phyloP scores from a whole-genome alignment of 2,888 invertebrate species.

The Dyspetes luteomarginatus region DNA sequence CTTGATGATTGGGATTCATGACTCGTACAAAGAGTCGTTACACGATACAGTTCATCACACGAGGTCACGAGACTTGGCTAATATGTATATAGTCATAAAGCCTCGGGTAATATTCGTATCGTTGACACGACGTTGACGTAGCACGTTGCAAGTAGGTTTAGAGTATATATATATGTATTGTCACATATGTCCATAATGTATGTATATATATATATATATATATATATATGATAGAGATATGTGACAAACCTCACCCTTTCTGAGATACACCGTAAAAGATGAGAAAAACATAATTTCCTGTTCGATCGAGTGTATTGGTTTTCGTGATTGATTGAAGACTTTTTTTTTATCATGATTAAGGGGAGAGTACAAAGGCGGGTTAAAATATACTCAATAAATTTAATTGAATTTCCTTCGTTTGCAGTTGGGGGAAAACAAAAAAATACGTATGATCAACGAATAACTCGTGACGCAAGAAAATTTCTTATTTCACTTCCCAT shows the following conservation, averaged over 20 bases:
- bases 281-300: neutral
- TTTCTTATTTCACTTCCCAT: neutral
- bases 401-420: neutral
- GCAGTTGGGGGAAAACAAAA: too few relatives aligned
- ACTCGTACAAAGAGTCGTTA: slow-evolving; percentile 56
- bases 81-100: slow-evolving; percentile 8
- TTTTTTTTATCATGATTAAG: neutral
- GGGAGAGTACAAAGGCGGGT: too few relatives aligned
- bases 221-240: slow-evolving; percentile 10
- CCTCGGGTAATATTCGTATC: slow-evolving; percentile 35
- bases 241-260: slow-evolving; percentile 42
- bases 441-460: neutral
- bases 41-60: slow-evolving; percentile 51
- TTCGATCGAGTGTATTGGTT: neutral
- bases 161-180: too few relatives aligned
- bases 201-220: too few relatives aligned
- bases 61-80: slow-evolving; percentile 51
- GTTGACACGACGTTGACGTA: slow-evolving; percentile 55
- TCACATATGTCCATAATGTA: too few relatives aligned
- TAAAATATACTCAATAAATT: too few relatives aligned
- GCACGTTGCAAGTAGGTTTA: slow-evolving; percentile 37
- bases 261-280: neutral
- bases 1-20: slow-evolving; percentile 62
- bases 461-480: neutral
- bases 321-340: neutral